phyloP scores from a whole-genome alignment of 30 jellyfish, hydroid and myxozoan genomes.

The Aurelia aurita complex sp. Pacific region DNA sequence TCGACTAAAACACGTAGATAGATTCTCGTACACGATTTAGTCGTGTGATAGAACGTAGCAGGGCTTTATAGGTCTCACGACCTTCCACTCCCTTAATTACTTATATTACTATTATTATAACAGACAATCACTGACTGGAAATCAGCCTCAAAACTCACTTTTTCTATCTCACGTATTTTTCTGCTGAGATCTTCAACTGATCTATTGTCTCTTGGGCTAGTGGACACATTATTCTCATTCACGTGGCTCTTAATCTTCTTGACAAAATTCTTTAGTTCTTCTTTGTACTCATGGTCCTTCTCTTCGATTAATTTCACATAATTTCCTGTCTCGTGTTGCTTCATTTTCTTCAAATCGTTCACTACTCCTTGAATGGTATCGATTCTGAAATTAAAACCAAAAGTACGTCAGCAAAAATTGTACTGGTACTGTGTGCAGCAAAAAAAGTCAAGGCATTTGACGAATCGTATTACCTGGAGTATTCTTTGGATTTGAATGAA shows the following conservation, averaged over 20 bases:
- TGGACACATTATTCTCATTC: conserved; percentile 25
- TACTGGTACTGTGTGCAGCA: too few relatives aligned
- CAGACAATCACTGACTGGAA: too few relatives aligned
- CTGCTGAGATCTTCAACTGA: conserved; percentile 15
- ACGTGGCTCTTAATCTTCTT: conserved; percentile 35
- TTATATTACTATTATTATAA: too few relatives aligned
- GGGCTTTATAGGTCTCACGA: too few relatives aligned
- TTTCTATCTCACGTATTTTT: conserved; percentile 27
- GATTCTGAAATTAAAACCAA: conserved; percentile 4
- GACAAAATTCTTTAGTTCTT: conserved; percentile 54
- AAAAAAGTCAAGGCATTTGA: too few relatives aligned
- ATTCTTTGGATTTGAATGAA: too few relatives aligned
- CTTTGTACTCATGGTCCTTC: conserved; percentile 66
- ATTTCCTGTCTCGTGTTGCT: conserved; percentile 4
- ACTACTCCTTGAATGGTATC: conserved; percentile 17
- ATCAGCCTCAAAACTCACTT: conserved; percentile 7
- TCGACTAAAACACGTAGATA: too few relatives aligned
- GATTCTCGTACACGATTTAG: too few relatives aligned
- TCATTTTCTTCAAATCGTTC: conserved; percentile 42
- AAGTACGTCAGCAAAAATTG: too few relatives aligned
- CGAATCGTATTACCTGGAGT: too few relatives aligned
- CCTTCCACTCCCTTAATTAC: too few relatives aligned
- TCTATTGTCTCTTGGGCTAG: not conserved
- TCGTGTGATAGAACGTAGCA: too few relatives aligned
- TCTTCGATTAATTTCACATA: conserved; percentile 42